A percentile compares a stretch with the other conserved stretches of the same genome.
Evolutionary conservation across 2,888 invertebrate species (phyloP).

Genomic region (Notocelia uddmanniana): DNA sequence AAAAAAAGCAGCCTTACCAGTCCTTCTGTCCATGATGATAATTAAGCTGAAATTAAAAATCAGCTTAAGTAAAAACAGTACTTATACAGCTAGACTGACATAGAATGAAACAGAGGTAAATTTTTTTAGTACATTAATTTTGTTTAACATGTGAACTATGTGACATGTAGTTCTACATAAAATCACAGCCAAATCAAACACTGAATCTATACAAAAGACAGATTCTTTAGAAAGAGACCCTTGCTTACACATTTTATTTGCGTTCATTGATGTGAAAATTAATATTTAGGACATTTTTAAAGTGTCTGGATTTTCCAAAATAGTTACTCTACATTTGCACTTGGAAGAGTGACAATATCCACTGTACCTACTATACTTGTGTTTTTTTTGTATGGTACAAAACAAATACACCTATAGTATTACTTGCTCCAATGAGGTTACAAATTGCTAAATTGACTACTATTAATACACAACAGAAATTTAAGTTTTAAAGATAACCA

Average conservation of each 20-base stretch:
- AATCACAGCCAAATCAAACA: background rate
- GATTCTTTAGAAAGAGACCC: background rate
- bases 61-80: constrained; percentile 17
- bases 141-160: background rate
- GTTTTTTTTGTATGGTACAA: too few relatives aligned
- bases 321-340: too few relatives aligned
- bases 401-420: background rate
- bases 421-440: background rate
- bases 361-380: too few relatives aligned
- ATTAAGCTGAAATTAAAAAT: constrained; percentile 34
- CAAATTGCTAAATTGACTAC: background rate
- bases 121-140: background rate
- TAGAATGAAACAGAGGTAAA: background rate
- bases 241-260: constrained; percentile 9
- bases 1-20: constrained; percentile 19
- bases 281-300: background rate
- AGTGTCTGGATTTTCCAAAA: too few relatives aligned
- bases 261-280: constrained; percentile 12
- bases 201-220: background rate
- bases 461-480: background rate
- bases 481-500: background rate
- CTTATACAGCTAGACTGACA: background rate
- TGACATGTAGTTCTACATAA: background rate
- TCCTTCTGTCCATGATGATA: constrained; percentile 19
- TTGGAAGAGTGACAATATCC: background rate